Percentiles rank a stretch among this genome's conserved stretches.
Evolutionary conservation across 2,888 invertebrate species (phyloP).

Genomic region (Poecilus cupreus): DNA sequence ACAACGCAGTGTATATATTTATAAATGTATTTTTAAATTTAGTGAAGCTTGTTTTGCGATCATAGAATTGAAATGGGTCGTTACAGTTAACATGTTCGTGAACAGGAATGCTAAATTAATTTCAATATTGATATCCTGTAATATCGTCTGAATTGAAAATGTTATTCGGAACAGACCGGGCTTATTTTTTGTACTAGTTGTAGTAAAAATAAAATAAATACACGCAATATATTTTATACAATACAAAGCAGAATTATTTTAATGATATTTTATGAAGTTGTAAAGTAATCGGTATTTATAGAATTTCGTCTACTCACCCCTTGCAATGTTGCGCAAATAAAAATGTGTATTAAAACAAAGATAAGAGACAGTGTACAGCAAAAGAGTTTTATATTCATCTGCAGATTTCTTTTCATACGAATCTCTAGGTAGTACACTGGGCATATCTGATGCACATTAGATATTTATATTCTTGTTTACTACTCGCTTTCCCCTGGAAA

Average conservation of each 20-base stretch:
- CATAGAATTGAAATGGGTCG: conserved; percentile 1
- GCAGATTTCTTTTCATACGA: conserved; percentile 4
- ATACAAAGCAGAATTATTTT: conserved; percentile 1
- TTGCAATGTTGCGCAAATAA: not conserved
- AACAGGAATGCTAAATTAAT: not conserved
- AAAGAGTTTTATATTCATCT: not conserved
- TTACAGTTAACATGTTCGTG: not conserved
- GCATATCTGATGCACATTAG: conserved; percentile 40
- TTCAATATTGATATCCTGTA: not conserved
- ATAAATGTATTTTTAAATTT: not conserved
- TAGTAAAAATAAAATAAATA: not conserved
- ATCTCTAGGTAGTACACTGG: conserved; percentile 21
- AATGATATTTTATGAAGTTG: not conserved
- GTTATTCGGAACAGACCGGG: not conserved
- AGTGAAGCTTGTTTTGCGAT: not conserved
- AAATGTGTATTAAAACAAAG: conserved; percentile 5
- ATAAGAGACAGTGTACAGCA: not conserved
- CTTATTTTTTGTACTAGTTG: not conserved
- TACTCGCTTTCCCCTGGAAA: conserved; percentile 26
- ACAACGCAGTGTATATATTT: not conserved
- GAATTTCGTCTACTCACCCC: too few species aligned
- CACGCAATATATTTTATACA: not conserved
- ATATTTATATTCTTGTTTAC: conserved; percentile 57
- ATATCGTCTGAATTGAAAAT: conserved; percentile 9
- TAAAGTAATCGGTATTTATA: too few species aligned